Evolutionary conservation across 1,140 invertebrate genomes (phyloP), one percentile per base, ranked within the genome.

Genomic region (Ceratina calcarata): DNA sequence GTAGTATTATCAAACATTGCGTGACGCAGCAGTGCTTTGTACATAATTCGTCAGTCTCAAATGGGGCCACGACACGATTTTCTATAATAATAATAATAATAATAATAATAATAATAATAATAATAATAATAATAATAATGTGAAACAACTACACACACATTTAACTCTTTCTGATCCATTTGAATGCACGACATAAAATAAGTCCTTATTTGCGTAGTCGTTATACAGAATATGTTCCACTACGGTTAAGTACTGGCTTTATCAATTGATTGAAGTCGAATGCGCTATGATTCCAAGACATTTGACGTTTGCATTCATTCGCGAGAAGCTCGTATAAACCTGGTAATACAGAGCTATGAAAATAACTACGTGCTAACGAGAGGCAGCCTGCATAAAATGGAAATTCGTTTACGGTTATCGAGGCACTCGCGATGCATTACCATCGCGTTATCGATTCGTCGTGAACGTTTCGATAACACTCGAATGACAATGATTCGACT

Each of bases 41-140:
- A 78, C 74, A 58, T 82, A 85, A 86, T 73, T 75, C 62, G 45
- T 60, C 13, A 6, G 60, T 27, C 60, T 67, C 58, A 68, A 55
- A 45, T 45, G 37, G 37, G 37, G 20, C 24, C 45, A 16, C 61
- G 32, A 77, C 66, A 45, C 10, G 37, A 45, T 45, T 45, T 45
- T 45, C 37, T 45, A 45, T 45, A 45, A 45, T 45, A 32, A 32
- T 32, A 32, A n/a, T n/a, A n/a, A 45, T 45, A 45, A 45, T 45
- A 32, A 32, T 32, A 32, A 45, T 45, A 45, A 45, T 45, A 32
- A 32, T 32, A 32, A 45, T 45, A 45, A 45, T 45, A 32, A 32
- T 32, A 32, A 45, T 45, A 45, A 45, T 45, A 32, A 32, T 32
- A 32, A 45, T 45, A 45, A 45, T 45, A 32, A 32, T 32, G 4